phyloP scores from a whole-genome alignment of 2,888 invertebrate species.

The Lycocerus yunnanus region DNA sequence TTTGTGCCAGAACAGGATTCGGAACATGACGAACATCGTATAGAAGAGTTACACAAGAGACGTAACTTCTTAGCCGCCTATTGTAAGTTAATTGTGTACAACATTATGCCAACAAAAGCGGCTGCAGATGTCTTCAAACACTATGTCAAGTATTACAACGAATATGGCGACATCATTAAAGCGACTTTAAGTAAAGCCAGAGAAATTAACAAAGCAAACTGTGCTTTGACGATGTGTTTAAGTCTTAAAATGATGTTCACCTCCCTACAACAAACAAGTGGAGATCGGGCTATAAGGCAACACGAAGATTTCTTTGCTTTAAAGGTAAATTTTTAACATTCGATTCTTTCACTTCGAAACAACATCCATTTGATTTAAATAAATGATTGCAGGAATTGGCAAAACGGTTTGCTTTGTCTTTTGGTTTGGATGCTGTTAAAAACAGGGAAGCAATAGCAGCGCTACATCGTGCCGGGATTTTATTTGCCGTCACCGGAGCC shows the following conservation, averaged over 20 bases:
- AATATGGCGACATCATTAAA: constrained; percentile 98
- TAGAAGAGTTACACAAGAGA: constrained; percentile 95
- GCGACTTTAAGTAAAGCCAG: constrained; percentile 94
- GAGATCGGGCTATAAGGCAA: constrained; percentile 49
- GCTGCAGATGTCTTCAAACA: constrained; percentile 96
- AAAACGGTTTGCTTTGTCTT: constrained; percentile 94
- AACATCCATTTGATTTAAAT: not conserved
- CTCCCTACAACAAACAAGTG: constrained; percentile 62
- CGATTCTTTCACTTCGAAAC: not conserved
- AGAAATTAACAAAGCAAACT: constrained; percentile 96
- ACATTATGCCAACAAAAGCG: constrained; percentile 89
- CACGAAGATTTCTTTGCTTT: constrained; percentile 85
- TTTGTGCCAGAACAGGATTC: constrained; percentile 89
- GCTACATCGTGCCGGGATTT: constrained; percentile 91
- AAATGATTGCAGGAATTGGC: constrained; percentile 77
- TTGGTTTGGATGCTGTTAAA: constrained; percentile 95
- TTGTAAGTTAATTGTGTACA: constrained; percentile 97
- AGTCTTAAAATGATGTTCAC: constrained; percentile 89
- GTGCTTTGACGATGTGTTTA: constrained; percentile 91
- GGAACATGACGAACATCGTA: constrained; percentile 94
- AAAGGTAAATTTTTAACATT: constrained; percentile 63
- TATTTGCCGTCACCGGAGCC: constrained; percentile 78
- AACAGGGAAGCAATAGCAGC: constrained; percentile 96
- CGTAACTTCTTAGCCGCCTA: constrained; percentile 95
- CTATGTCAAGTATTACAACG: constrained; percentile 97